phyloP scores from a whole-genome alignment of 2,888 invertebrate genomes.

The Hypolimnas misippus region DNA sequence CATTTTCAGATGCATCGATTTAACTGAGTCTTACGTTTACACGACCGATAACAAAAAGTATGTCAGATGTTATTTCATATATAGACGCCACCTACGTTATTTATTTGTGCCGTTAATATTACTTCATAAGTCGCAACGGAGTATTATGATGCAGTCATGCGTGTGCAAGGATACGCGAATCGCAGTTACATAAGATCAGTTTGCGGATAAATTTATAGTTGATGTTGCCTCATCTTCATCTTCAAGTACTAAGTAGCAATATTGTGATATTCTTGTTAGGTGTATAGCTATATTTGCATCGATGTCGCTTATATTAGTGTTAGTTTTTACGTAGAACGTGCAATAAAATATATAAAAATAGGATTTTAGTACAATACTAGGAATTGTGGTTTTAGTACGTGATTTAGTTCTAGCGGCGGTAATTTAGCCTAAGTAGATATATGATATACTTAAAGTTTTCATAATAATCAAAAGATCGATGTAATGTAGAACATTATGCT shows the following conservation, averaged over 20 bases:
- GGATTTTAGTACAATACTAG: conserved; percentile 33
- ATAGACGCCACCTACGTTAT: conserved; percentile 32
- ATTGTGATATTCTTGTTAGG: conserved; percentile 78
- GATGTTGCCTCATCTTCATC: conserved; percentile 63
- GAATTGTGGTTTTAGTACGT: conserved; percentile 56
- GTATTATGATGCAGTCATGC: conserved; percentile 42
- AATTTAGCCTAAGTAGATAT: conserved; percentile 58
- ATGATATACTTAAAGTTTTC: conserved; percentile 28
- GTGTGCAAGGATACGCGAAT: conserved; percentile 41
- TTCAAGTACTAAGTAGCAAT: conserved; percentile 65
- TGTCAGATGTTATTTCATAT: conserved; percentile 26
- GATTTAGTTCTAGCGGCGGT: conserved; percentile 53
- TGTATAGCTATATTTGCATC: conserved; percentile 55
- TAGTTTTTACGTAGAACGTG: conserved; percentile 39
- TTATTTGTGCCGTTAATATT: conserved; percentile 39
- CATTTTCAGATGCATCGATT: conserved; percentile 16
- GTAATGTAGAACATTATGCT: conserved; percentile 56
- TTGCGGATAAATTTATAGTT: conserved; percentile 53
- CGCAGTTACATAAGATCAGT: conserved; percentile 47
- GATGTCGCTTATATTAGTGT: conserved; percentile 43
- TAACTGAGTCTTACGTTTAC: neutral
- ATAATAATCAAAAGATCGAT: conserved; percentile 42
- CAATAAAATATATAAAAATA: conserved; percentile 39
- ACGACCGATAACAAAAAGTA: conserved; percentile 15
- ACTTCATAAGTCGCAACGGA: conserved; percentile 38